These are phyloP conservation scores for Trichonephila clavata DNA, from an alignment of 1,140 invertebrate genomes.

Conservation along the genomic window DNA sequence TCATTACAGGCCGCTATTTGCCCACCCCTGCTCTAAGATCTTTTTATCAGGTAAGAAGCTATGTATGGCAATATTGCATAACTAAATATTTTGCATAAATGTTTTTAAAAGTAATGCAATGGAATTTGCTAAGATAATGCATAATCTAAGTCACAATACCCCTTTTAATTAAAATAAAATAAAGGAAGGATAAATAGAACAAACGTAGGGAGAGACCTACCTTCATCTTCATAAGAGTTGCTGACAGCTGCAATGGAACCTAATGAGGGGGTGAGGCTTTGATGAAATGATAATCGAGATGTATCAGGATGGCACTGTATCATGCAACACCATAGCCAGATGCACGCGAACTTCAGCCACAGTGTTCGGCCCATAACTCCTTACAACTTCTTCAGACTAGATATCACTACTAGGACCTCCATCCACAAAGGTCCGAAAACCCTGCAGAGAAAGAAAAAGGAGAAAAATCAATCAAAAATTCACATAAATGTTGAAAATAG, in stretches of 20 bases:
- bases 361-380: neutral
- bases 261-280: neutral
- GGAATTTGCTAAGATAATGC: too few species aligned
- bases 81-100: too few species aligned
- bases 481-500: too few species aligned
- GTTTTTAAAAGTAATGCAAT: too few species aligned
- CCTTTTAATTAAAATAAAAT: too few species aligned
- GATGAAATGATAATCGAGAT: conserved; percentile 1
- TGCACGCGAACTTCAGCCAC: conserved; percentile 35
- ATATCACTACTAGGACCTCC: neutral
- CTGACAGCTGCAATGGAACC: conserved; percentile 3
- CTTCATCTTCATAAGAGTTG: conserved; percentile 61
- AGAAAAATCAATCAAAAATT: neutral
- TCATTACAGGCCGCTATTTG: too few species aligned
- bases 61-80: too few species aligned
- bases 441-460: neutral
- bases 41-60: too few species aligned
- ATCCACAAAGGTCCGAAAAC: neutral
- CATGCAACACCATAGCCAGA: conserved; percentile 58
- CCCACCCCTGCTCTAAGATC: too few species aligned
- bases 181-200: too few species aligned
- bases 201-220: neutral
- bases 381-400: conserved; percentile 38
- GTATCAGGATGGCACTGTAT: conserved; percentile 43
- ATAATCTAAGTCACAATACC: too few species aligned